A percentile compares a stretch with the other conserved stretches of the same genome.
Conservation (phyloP, 2,113 vertebrate species). For the Eretmochelys imbricata region DNA sequence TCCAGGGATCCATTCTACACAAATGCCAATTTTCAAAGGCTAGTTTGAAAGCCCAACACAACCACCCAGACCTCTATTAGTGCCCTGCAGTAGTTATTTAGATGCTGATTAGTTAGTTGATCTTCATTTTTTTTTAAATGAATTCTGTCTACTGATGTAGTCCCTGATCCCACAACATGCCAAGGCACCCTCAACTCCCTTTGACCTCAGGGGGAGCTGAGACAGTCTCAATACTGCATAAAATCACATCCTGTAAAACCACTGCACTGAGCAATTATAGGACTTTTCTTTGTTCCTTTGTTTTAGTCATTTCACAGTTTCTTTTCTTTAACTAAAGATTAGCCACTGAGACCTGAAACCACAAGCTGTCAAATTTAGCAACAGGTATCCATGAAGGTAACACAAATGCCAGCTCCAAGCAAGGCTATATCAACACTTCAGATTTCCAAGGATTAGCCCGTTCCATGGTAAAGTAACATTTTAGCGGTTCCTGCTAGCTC, state of each 20-base stretch:
- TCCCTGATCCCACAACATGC: not conserved
- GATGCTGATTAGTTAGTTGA: not conserved
- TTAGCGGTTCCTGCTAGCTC: not conserved
- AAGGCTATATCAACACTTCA: constrained; percentile 15
- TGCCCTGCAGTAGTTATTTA: not conserved
- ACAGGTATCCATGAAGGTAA: constrained; percentile 12
- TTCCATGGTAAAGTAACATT: constrained; percentile 41
- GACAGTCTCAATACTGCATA: not conserved
- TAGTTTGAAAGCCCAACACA: not conserved
- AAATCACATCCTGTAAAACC: not conserved
- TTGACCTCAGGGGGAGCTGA: not conserved
- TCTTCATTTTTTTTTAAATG: not conserved
- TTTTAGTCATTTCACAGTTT: constrained; percentile 5
- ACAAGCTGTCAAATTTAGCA: not conserved
- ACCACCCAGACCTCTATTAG: not conserved
- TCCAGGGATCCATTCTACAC: not conserved
- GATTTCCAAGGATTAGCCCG: constrained; percentile 37
- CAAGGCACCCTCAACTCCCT: not conserved
- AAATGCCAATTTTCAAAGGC: not conserved
- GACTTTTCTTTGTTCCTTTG: not conserved
- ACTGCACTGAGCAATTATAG: not conserved
- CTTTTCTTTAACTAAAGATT: constrained; percentile 20
- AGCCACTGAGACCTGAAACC: not conserved
- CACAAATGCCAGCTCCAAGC: not conserved
- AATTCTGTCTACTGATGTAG: not conserved